These are phyloP conservation scores for Etheostoma nigrum DNA, from an alignment of 2,797 vertebrate genomes.

Conservation along the genomic window DNA sequence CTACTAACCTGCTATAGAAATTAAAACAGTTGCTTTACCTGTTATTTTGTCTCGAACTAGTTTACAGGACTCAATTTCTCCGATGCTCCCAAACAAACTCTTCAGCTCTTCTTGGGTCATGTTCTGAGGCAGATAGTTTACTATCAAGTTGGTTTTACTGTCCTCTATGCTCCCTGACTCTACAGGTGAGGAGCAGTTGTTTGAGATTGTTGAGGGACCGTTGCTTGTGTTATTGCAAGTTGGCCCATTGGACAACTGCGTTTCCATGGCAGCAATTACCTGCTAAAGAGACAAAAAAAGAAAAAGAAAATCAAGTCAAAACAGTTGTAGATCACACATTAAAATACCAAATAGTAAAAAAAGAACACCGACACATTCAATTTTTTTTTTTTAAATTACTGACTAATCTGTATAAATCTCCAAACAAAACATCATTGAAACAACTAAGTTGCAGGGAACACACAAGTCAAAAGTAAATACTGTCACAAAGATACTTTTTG, in stretches of 20 bases:
- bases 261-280: conserved; percentile 99
- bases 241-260: conserved; percentile 98
- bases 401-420: not conserved
- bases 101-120: conserved; percentile 99
- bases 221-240: conserved; percentile 97
- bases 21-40: conserved; percentile 84
- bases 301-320: conserved; percentile 37
- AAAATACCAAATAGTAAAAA: conserved; percentile 29
- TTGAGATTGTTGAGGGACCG: conserved; percentile 92
- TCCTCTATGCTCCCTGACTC: conserved; percentile 96
- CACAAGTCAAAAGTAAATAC: not conserved
- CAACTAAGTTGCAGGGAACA: not conserved
- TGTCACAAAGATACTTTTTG: not conserved
- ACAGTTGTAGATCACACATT: conserved; percentile 23
- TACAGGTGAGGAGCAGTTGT: conserved; percentile 95
- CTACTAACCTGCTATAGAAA: conserved; percentile 16
- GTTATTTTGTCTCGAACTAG: conserved; percentile 99
- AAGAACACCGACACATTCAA: conserved; percentile 66
- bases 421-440: conserved; percentile 4
- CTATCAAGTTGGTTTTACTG: conserved; percentile 99
- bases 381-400: conserved; percentile 18
- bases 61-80: conserved; percentile 99
- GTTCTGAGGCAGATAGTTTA: conserved; percentile 99
- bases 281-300: conserved; percentile 88
- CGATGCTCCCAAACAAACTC: conserved; percentile 98